phyloP scores from a whole-genome alignment of 2,113 vertebrate species.

The Caracal caracal region DNA sequence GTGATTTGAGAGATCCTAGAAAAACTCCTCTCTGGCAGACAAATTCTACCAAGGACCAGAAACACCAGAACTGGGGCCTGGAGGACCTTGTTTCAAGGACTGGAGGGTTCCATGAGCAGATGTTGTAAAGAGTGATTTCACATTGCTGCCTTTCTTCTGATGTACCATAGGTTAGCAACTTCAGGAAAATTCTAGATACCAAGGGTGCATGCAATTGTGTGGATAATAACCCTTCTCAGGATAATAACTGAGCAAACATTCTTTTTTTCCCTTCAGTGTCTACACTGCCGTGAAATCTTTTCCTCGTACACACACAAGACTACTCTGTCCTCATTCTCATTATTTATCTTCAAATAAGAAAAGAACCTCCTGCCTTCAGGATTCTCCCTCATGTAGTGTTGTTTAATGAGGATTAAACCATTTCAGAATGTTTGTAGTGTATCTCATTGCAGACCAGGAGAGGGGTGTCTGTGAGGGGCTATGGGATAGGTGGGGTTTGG shows the following conservation, averaged over 20 bases:
- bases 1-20: conserved; percentile 72
- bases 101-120: conserved; percentile 61
- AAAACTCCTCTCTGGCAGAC: conserved; percentile 52
- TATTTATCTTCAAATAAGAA: conserved; percentile 67
- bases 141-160: conserved; percentile 57
- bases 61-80: conserved; percentile 72
- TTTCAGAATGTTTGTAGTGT: conserved; percentile 40
- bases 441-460: conserved; percentile 41
- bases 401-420: conserved; percentile 69
- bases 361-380: conserved; percentile 1
- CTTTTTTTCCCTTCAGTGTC: neutral
- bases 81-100: conserved; percentile 71
- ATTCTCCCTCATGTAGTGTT: conserved; percentile 40
- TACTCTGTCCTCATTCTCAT: neutral
- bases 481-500: neutral
- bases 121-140: conserved; percentile 68
- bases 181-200: conserved; percentile 66
- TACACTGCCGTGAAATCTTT: fast-evolving
- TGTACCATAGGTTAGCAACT: conserved; percentile 17
- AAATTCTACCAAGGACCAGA: conserved; percentile 67
- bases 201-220: conserved; percentile 32
- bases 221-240: neutral
- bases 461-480: neutral
- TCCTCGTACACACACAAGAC: neutral
- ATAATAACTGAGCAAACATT: neutral